phyloP scores from a whole-genome alignment of 2,113 vertebrate species.

The Xenopus tropicalis region UCB_Xtro_10.0 CM004448.2:127625501-127626000 shows the following conservation, averaged over 20 bases:
- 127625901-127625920: background rate
- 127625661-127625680: background rate
- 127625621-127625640: background rate
- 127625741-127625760: background rate
- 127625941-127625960: constrained; percentile 12
- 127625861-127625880: background rate
- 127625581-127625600: background rate
- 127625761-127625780: background rate
- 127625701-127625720: background rate
- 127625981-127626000: constrained; percentile 18
- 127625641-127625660: background rate
- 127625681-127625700: background rate
- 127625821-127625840: constrained; percentile 37
- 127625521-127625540: background rate
- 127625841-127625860: constrained; percentile 10
- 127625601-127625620: background rate
- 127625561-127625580: background rate
- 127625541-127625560: no score
- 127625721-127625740: background rate
- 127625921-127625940: constrained; percentile 14
- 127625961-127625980: constrained; percentile 1
- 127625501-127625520: constrained; percentile 18
- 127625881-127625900: background rate
- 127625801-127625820: background rate
- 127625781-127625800: background rate